Evolutionary conservation across 1,140 invertebrate species (phyloP).

Genomic region (Aporrectodea caliginosa): DNA sequence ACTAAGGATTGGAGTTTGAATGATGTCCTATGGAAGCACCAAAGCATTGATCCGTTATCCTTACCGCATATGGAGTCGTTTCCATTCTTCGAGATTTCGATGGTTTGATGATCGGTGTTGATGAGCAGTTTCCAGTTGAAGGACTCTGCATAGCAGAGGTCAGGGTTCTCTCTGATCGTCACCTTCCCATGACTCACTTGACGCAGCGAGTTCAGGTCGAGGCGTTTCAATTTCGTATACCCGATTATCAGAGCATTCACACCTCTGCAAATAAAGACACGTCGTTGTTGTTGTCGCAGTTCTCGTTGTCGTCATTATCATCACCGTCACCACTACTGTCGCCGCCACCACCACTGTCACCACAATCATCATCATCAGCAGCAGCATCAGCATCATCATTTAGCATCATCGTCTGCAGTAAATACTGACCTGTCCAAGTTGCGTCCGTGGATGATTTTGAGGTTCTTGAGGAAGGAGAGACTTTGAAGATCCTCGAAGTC

Average conservation of each 20-base stretch:
- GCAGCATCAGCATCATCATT: background rate
- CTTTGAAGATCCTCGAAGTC: conserved; percentile 68
- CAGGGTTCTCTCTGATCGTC: conserved; percentile 79
- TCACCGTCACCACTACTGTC: background rate
- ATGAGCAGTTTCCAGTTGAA: conserved; percentile 80
- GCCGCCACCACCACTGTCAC: background rate
- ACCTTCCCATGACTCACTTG: conserved; percentile 82
- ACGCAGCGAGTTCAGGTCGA: conserved; percentile 79
- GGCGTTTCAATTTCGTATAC: conserved; percentile 63
- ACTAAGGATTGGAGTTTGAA: too few species aligned
- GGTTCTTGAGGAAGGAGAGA: conserved; percentile 84
- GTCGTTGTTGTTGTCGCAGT: background rate
- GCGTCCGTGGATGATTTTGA: conserved; percentile 87
- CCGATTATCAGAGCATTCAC: conserved; percentile 11
- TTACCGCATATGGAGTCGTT: conserved; percentile 72
- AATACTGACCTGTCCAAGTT: conserved; percentile 68
- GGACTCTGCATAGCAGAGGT: conserved; percentile 81
- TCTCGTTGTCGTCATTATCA: background rate
- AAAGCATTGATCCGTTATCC: too few species aligned
- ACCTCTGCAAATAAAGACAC: background rate
- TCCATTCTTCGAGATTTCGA: conserved; percentile 60
- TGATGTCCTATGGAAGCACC: too few species aligned
- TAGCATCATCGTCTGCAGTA: background rate
- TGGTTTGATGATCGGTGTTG: conserved; percentile 47
- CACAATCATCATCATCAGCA: background rate